Conservation (phyloP, 2,113 vertebrate species). For the Bothrops jararaca region DNA sequence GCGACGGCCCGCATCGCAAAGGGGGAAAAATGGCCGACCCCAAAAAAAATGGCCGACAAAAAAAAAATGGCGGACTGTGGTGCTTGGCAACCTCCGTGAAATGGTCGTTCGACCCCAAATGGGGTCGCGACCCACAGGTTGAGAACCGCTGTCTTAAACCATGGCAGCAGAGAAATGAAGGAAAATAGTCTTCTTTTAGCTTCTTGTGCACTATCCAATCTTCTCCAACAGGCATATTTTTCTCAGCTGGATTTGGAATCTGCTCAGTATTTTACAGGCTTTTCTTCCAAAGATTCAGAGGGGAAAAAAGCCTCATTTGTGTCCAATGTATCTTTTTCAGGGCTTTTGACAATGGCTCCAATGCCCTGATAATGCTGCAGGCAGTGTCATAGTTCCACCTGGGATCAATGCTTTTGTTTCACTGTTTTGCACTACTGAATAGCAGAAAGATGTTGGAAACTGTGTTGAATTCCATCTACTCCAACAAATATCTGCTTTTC, state of each 20-base stretch:
- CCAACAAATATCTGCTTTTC: not conserved
- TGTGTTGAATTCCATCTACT: not conserved
- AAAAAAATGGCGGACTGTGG: too few relatives aligned
- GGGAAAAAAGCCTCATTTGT: not conserved
- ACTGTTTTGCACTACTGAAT: not conserved
- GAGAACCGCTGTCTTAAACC: too few relatives aligned
- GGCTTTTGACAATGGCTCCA: not conserved
- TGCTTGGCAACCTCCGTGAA: too few relatives aligned
- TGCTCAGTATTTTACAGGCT: not conserved
- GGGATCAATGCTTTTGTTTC: not conserved
- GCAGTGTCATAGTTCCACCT: not conserved
- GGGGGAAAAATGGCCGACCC: too few relatives aligned
- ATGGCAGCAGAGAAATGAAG: not conserved
- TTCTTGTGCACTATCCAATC: not conserved
- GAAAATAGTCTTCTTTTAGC: not conserved
- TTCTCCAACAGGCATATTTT: not conserved
- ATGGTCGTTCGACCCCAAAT: too few relatives aligned
- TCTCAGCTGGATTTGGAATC: not conserved
- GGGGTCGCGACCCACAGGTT: too few relatives aligned
- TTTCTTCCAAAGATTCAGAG: not conserved
- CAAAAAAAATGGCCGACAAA: too few relatives aligned
- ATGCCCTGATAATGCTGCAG: not conserved
- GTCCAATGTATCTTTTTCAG: not conserved
- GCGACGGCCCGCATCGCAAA: too few relatives aligned
- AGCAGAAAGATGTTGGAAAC: not conserved